Evolutionary conservation across 2,888 invertebrate species (phyloP).

Genomic region (Eustalomyia histrio): DNA sequence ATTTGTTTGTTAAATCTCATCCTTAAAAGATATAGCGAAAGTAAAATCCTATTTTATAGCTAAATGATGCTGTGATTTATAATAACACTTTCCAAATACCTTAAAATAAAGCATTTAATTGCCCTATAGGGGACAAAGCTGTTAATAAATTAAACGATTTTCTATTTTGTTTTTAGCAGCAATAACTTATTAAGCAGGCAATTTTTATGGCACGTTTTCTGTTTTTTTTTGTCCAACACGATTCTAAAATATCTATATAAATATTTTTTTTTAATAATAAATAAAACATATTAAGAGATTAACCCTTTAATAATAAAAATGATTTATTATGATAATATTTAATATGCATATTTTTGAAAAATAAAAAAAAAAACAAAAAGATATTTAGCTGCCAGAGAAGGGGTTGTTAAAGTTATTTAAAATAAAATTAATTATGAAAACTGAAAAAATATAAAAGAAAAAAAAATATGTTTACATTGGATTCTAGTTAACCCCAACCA

Average conservation of each 20-base stretch:
- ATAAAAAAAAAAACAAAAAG: no score
- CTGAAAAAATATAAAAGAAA: not conserved
- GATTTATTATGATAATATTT: conserved; percentile 75
- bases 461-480: conserved; percentile 25
- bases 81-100: conserved; percentile 43
- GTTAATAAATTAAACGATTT: conserved; percentile 60
- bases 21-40: no score
- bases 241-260: conserved; percentile 32
- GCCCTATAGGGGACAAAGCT: conserved; percentile 56
- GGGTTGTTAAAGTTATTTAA: conserved; percentile 24
- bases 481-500: conserved; percentile 11
- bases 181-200: conserved; percentile 40
- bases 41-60: not conserved
- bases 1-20: no score
- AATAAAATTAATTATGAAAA: conserved; percentile 38
- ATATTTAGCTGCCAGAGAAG: not conserved
- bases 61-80: conserved; percentile 50
- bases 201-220: conserved; percentile 45
- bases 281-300: conserved; percentile 49
- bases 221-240: conserved; percentile 44
- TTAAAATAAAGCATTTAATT: conserved; percentile 51
- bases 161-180: conserved; percentile 28
- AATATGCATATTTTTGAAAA: conserved; percentile 70
- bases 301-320: conserved; percentile 72
- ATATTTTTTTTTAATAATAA: conserved; percentile 27